A percentile compares a stretch with the other conserved stretches of the same genome.
These are phyloP conservation scores for Myrmecophaga tridactyla DNA, from an alignment of 2,113 vertebrate genomes.

Conservation along the genomic window DNA sequence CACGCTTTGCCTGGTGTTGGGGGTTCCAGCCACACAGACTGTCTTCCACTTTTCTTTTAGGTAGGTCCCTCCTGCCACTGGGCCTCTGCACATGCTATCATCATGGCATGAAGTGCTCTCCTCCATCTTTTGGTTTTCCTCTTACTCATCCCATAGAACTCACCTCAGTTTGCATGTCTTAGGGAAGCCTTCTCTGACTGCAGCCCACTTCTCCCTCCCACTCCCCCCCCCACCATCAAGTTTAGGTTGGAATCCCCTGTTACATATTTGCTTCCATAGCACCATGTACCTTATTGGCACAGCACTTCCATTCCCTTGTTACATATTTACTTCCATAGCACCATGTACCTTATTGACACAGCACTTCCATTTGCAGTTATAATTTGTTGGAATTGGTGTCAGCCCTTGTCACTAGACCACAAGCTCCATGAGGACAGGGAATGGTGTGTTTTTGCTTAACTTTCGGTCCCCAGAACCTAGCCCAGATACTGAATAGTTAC, in stretches of 20 bases:
- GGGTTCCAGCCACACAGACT: background rate
- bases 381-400: background rate
- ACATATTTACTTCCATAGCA: too few species aligned
- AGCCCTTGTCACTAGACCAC: background rate
- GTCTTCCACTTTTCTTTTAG: background rate
- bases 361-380: too few species aligned
- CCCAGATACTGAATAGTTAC: background rate
- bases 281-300: background rate
- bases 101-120: background rate
- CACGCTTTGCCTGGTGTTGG: background rate
- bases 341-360: background rate
- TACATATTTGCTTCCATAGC: too few species aligned
- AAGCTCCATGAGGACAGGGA: background rate
- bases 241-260: background rate
- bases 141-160: background rate
- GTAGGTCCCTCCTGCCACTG: background rate
- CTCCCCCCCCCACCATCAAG: too few species aligned
- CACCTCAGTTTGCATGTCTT: background rate
- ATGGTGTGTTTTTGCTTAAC: background rate
- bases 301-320: background rate
- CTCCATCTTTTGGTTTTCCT: background rate
- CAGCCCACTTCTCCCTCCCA: accelerated
- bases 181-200: background rate
- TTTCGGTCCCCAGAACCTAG: background rate
- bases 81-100: background rate